phyloP scores from a whole-genome alignment of 2,888 invertebrate species.

The Galerucella calmariensis region DNA sequence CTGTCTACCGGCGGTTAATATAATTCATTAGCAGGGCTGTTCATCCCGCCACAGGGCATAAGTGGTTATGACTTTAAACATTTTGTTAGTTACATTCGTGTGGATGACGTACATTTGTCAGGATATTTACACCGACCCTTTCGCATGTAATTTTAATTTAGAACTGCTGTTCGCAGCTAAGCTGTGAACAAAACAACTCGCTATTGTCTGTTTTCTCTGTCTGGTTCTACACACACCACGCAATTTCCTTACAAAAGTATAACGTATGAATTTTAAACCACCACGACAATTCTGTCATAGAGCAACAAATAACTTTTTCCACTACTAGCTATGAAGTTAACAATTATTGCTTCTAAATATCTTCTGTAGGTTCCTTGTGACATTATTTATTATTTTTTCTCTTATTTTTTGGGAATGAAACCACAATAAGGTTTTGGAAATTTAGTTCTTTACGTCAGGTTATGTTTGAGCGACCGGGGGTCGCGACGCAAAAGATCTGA shows the following conservation, averaged over 20 bases:
- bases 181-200: neutral
- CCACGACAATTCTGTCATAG: too few species aligned
- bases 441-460: too few species aligned
- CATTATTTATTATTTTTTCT: too few species aligned
- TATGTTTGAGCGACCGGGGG: too few species aligned
- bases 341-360: too few species aligned
- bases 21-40: constrained; percentile 52
- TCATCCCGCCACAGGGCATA: constrained; percentile 48
- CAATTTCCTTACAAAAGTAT: neutral
- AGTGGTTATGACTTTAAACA: constrained; percentile 46
- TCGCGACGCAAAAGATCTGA: too few species aligned
- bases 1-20: constrained; percentile 44
- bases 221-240: neutral
- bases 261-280: too few species aligned
- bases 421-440: too few species aligned
- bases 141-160: constrained; percentile 38
- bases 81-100: constrained; percentile 46
- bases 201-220: neutral
- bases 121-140: constrained; percentile 40
- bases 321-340: too few species aligned
- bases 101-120: constrained; percentile 46
- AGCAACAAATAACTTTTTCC: too few species aligned
- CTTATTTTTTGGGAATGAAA: too few species aligned
- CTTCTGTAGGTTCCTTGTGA: too few species aligned
- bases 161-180: constrained; percentile 9